phyloP scores from a whole-genome alignment of 2,113 vertebrate genomes.

The Tupaia chinensis region DNA sequence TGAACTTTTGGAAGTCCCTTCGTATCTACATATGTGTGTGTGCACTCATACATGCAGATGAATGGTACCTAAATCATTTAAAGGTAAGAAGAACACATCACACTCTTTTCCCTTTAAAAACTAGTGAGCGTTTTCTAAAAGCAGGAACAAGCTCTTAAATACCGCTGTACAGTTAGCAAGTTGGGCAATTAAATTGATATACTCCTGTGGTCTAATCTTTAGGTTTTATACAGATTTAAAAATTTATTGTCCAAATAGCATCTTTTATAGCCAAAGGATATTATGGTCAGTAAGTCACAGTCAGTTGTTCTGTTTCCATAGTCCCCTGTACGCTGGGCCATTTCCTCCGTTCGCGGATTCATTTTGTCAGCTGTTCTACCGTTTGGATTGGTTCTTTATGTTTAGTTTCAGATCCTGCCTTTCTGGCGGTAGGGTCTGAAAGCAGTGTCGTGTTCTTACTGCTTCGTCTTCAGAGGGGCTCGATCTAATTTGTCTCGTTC shows the following conservation, averaged over 20 bases:
- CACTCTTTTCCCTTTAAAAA: neutral
- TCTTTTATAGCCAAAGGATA: neutral
- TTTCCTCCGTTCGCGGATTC: neutral
- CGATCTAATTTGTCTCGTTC: neutral
- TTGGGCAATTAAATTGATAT: neutral
- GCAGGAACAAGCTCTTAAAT: neutral
- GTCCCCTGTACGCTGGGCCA: neutral
- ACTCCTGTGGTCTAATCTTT: neutral
- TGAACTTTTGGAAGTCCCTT: too few species aligned
- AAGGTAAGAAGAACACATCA: neutral
- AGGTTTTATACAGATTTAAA: neutral
- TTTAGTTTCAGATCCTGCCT: neutral
- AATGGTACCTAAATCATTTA: neutral
- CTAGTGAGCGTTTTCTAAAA: neutral
- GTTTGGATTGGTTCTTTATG: neutral
- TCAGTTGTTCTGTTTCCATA: neutral
- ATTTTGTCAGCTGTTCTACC: neutral
- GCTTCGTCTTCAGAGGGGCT: neutral
- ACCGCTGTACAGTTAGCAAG: constrained; percentile 2
- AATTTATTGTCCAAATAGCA: neutral
- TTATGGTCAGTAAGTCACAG: neutral
- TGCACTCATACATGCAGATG: neutral
- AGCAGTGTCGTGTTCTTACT: neutral
- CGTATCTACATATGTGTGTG: neutral
- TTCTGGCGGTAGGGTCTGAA: neutral